Percentiles rank a stretch among this genome's conserved stretches.
These are phyloP conservation scores for Rhinogobius similis DNA, from an alignment of 2,113 vertebrate species.

Conservation along the genomic window DNA sequence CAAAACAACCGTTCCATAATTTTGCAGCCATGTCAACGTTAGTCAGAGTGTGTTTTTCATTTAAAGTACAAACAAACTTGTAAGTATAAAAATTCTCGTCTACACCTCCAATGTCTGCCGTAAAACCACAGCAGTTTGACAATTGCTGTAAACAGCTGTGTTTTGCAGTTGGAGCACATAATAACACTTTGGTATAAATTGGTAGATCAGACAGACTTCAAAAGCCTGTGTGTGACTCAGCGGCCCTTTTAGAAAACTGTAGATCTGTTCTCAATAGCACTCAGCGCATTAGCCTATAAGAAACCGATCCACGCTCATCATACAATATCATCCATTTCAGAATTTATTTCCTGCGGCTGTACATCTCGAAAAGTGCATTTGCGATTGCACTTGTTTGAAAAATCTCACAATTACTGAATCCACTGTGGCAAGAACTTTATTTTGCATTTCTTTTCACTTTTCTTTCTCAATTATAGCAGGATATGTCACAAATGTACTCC, in stretches of 20 bases:
- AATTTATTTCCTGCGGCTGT: slow-evolving; percentile 24
- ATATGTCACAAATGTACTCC: too few relatives aligned
- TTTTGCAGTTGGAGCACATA: slow-evolving; percentile 7
- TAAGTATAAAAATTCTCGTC: neutral
- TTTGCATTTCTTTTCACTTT: neutral
- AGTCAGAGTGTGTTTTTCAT: too few relatives aligned
- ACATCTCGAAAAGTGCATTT: slow-evolving; percentile 15
- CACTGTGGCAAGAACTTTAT: neutral
- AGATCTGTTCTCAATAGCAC: slow-evolving; percentile 52
- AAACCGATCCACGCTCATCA: slow-evolving; percentile 46
- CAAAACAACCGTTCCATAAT: too few relatives aligned
- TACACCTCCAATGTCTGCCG: neutral
- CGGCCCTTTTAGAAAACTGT: slow-evolving; percentile 43
- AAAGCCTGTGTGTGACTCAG: slow-evolving; percentile 35
- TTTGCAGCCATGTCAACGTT: too few relatives aligned
- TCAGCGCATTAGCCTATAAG: slow-evolving; percentile 48
- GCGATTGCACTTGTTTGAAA: neutral
- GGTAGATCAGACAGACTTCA: slow-evolving; percentile 36
- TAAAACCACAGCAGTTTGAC: neutral
- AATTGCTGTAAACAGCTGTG: neutral
- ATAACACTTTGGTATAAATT: slow-evolving; percentile 22
- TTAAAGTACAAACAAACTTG: neutral
- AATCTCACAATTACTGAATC: slow-evolving; percentile 12
- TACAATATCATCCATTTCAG: slow-evolving; percentile 38
- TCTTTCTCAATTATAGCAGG: too few relatives aligned